Evolutionary conservation across 2,113 vertebrate species (phyloP), one percentile per base, ranked within the genome.

Genomic region (Oriolus oriolus): DNA sequence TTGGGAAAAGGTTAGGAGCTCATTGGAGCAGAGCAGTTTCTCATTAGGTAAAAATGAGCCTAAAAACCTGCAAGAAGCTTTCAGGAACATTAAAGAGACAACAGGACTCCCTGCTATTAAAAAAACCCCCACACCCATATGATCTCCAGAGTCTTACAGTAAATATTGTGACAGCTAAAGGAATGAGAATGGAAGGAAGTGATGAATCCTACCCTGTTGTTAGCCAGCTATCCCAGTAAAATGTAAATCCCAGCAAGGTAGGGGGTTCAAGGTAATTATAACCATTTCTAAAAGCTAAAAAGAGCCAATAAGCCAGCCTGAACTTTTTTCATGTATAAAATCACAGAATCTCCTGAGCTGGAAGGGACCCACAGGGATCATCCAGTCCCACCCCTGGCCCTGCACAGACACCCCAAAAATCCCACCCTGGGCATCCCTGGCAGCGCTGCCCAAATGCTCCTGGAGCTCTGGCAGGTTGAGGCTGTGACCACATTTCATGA

Each of bases 391-490:
- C 1, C 16, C n/a, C 63, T 39, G 24, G 3, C 30, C 41, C 79
- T 84, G 63, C 27, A 0, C 63, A 63, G 47, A 33, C 20, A 4
- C 28, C 56, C 31, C 70, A 41, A 2, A 8, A 83, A 35, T 6
- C 35, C 78, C 30, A 49, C 0, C 39, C 53, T n/a, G 60, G 17
- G 23, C 41, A 65, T 9, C 28, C 69, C 60, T 71, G 30, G 16
- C 1, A 77, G 22, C 0, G 1, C 1, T 77, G 27, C 1, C 54
- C 54, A 45, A 69, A 54, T 0, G 1, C 68, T 28, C 33, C 59
- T 66, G 87, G 52, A 82, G 87, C 69, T 52, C 77, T 74, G 77
- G 33, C 77, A 82, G 60, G 3, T 0, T 10, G 18, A n/a, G 22
- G 23, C n/a, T 35, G 15, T 19, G 64, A 9, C 12, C 37, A 70